phyloP scores from a whole-genome alignment of 2,888 invertebrate genomes.

The Apamea sordens region DNA sequence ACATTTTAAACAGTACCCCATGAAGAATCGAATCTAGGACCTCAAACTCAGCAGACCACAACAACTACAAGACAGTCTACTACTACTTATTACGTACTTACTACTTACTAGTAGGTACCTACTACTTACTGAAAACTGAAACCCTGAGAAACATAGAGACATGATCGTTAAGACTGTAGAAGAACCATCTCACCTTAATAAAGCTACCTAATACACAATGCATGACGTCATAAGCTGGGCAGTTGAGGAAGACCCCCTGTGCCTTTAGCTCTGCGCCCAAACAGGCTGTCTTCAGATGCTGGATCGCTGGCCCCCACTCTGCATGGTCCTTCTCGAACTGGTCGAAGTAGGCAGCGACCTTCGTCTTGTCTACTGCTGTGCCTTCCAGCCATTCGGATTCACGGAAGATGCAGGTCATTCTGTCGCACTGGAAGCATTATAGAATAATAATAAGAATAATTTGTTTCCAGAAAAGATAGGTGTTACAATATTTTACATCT shows the following conservation, averaged over 20 bases:
- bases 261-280: conserved; percentile 71
- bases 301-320: conserved; percentile 76
- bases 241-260: conserved; percentile 76
- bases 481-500: not conserved
- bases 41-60: not conserved
- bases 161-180: no score
- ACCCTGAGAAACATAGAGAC: not conserved
- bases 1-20: no score
- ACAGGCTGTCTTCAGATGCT: conserved; percentile 73
- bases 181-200: conserved; percentile 73
- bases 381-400: conserved; percentile 76
- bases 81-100: not conserved
- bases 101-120: not conserved
- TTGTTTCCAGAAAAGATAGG: not conserved
- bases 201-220: conserved; percentile 76
- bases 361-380: conserved; percentile 72
- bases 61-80: not conserved
- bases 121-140: not conserved
- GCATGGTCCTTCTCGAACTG: conserved; percentile 74
- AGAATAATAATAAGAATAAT: not conserved
- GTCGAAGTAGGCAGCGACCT: conserved; percentile 72
- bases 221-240: conserved; percentile 80
- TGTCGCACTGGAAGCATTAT: conserved; percentile 77
- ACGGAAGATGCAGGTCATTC: conserved; percentile 76
- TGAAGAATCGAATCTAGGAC: not conserved